A percentile compares a stretch with the other conserved stretches of the same genome.
Evolutionary conservation across 2,113 vertebrate genomes (phyloP).

Genomic region (Hiodon tergisus): DNA sequence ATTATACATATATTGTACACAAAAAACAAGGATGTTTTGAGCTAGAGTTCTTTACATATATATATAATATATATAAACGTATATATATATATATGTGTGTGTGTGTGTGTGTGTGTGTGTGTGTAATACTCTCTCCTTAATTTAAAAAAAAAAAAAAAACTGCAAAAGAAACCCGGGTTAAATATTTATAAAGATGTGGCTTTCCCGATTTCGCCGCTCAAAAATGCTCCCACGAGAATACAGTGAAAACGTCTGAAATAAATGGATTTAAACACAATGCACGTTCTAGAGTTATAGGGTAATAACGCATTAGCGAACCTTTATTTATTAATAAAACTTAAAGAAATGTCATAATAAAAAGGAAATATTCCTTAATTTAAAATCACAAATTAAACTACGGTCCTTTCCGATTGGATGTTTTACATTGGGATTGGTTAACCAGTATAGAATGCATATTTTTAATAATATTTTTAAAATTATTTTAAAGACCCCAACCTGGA

Average conservation of each 20-base stretch:
- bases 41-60: no score
- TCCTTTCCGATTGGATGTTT: no score
- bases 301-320: not conserved
- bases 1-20: not conserved
- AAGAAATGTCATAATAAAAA: not conserved
- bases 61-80: not conserved
- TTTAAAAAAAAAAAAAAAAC: slow-evolving; percentile 24
- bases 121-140: slow-evolving; percentile 27
- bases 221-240: slow-evolving; percentile 35
- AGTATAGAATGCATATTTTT: no score
- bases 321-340: slow-evolving; percentile 2
- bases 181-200: slow-evolving; percentile 32
- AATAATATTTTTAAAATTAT: no score
- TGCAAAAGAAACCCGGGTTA: slow-evolving; percentile 30
- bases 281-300: slow-evolving; percentile 7
- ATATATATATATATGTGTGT: not conserved
- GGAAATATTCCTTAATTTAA: no score
- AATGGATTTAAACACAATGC: slow-evolving; percentile 18
- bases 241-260: slow-evolving; percentile 5
- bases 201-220: slow-evolving; percentile 15
- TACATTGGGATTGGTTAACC: no score
- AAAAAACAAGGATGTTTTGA: no score
- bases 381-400: no score
- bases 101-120: not conserved
- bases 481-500: no score